A percentile compares a stretch with the other conserved stretches of the same genome.
These are phyloP conservation scores for Cariama cristata DNA, from an alignment of 2,113 vertebrate genomes.

Conservation along the genomic window DNA sequence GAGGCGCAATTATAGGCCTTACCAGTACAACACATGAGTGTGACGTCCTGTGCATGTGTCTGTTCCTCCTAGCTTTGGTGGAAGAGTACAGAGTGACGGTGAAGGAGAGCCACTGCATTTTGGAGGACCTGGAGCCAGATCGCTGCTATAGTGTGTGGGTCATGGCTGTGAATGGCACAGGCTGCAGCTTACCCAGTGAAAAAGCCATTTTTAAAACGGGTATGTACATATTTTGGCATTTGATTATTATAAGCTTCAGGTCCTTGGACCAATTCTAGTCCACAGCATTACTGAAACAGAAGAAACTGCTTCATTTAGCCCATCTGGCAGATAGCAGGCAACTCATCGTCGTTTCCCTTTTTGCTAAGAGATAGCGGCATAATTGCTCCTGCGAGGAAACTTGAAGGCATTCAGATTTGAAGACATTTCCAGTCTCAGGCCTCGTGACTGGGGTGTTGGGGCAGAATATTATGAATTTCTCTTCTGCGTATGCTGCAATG, in stretches of 20 bases:
- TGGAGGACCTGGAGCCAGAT: slow-evolving; percentile 95
- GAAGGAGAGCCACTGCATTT: slow-evolving; percentile 93
- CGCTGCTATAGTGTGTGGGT: slow-evolving; percentile 93
- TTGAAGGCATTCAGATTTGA: background rate
- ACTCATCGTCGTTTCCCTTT: rapidly evolving
- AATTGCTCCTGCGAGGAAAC: background rate
- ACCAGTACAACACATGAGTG: background rate
- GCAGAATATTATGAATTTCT: background rate
- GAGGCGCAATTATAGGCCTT: background rate
- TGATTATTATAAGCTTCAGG: background rate
- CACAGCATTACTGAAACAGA: background rate
- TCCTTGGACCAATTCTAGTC: background rate
- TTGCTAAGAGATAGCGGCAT: background rate
- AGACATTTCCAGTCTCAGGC: background rate
- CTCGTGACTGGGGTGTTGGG: background rate
- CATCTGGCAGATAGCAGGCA: background rate
- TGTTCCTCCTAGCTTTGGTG: slow-evolving; percentile 80
- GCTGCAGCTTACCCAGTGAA: slow-evolving; percentile 94
- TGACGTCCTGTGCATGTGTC: background rate
- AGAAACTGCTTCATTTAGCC: background rate
- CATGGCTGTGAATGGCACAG: slow-evolving; percentile 95
- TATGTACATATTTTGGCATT: slow-evolving; percentile 62
- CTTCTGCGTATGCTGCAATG: background rate
- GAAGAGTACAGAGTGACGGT: slow-evolving; percentile 96
- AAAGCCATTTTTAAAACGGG: slow-evolving; percentile 91